Base-by-base conservation (phyloP, 2,113 vertebrate genomes). In the Nibea coibor region DNA sequence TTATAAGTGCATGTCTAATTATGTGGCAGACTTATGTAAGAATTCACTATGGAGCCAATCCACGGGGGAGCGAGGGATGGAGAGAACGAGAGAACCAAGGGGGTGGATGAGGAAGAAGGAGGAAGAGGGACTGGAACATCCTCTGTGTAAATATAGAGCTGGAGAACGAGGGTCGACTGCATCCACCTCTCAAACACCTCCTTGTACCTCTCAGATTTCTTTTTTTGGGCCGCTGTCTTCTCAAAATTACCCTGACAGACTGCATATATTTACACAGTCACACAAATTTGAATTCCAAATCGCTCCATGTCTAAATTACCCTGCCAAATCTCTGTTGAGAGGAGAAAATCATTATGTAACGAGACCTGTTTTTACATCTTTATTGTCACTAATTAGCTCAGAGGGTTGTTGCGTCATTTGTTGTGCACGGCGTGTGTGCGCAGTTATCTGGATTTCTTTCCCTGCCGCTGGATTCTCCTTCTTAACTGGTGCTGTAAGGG, bases 1-100 rank as follows among this genome's bases (percentile, higher is more conserved):
- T 59, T 19, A 35, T 19, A 10, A 59, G 16, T 2, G 56, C 3
- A 5, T 47, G 39, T 45, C 54, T 72, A 47, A 72, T 59, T 72
- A 42, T 72, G 69, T 59, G 22, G 54, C 78, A 62, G 80, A 53
- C 48, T 94, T 93, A 93, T 87, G 87, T 89, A 94, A 94, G 84
- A 91, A 89, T 66, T 64, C 90, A 70, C 80, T 20, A 22, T 47
- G 80, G 87, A 81, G 77, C 75, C 51, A 77, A 79, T 20, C 81
- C 85, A 81, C 67, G 43, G 50, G 75, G 61, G 73, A 86, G 57
- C 43, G 26, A 76, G 58, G 45, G 78, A 69, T 15, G 43, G 63
- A 53, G 50, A 47, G 28, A 19, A 61, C 45, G 20, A 35, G 61
- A 83, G 14, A 67, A 70, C 45, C 72, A 39, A 43, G 48, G 28